These are phyloP conservation scores for Drosophila suboccidentalis DNA, from an alignment of 2,888 invertebrate species.

Conservation along the genomic window DNA sequence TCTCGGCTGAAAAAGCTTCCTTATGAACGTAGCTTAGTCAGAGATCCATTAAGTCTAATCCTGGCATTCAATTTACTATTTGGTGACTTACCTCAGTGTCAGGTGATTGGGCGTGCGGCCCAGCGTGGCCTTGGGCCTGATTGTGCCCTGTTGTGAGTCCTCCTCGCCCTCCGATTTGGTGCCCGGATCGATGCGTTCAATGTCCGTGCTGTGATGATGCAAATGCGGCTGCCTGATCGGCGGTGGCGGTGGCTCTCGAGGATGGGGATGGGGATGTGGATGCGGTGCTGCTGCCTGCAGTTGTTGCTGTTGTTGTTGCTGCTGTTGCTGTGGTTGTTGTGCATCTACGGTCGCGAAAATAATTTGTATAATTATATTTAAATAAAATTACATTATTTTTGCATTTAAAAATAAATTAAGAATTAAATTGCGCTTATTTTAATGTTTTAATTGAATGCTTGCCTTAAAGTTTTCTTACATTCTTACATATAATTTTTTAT, in stretches of 20 bases:
- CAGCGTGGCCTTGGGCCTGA: constrained; percentile 89
- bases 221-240: constrained; percentile 85
- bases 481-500: no score
- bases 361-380: constrained; percentile 29
- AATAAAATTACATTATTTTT: no score
- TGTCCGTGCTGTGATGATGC: constrained; percentile 85
- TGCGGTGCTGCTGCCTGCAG: constrained; percentile 34
- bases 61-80: background rate
- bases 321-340: constrained; percentile 53
- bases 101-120: constrained; percentile 97
- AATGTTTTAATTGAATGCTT: no score
- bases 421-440: no score
- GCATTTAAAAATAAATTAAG: no score
- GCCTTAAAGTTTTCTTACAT: no score
- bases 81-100: constrained; percentile 89
- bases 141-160: constrained; percentile 89
- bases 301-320: constrained; percentile 34
- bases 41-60: background rate
- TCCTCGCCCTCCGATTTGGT: constrained; percentile 95
- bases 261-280: constrained; percentile 64
- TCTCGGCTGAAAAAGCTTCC: background rate
- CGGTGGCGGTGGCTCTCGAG: constrained; percentile 78
- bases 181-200: constrained; percentile 89
- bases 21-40: background rate
- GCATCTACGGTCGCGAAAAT: constrained; percentile 83